Base-by-base conservation (phyloP, 1,140 invertebrate genomes). In the Goniozus legneri region DNA sequence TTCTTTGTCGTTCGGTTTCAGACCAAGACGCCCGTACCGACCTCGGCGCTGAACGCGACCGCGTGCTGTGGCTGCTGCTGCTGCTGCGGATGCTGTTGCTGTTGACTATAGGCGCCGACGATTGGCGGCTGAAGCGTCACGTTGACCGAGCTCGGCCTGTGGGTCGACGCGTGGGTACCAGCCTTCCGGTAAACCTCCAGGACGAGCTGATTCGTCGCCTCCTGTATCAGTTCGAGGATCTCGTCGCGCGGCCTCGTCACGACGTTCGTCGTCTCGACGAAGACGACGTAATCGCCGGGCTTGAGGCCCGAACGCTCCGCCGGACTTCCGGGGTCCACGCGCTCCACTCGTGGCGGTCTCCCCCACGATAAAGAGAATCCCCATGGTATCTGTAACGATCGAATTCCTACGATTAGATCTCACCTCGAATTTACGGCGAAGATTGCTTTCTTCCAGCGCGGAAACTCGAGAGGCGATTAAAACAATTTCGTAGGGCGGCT, bases 301-400 rank as follows among this genome's bases (percentile, higher is more conserved):
- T 84, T 73, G 2, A 92, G 79, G 1, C 89, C 89, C 2, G 88
- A 85, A 2, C 83, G 77, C 39, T 91, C 89, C 3, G 89, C 90
- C 0, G 88, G 84, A n/a, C 87, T 79, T 6, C 86, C 85, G 0
- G 84, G 79, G 56, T 93, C 91, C 1, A 95, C 88, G 44, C 91
- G 76, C 62, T 94, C 91, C 15, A 95, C 86, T 8, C 89, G 80
- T n/a, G 85, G 91, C 13, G 92, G 92, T 62, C 91, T 84, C 2
- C 89, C 91, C 87, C 91, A 94, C 1, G 92, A 86, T n/a, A 95
- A 85, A 3, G 90, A 91, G 75, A 95, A 95, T 36, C 73, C 73
- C 73, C 73, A 75, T 53, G 73, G 63, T 18, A 72, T 37, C 71
- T 76, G 55, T 6, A 50, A 49, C n/a, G n/a, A n/a, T n/a, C n/a